Evolutionary conservation across 2,113 vertebrate genomes (phyloP), one percentile per base, ranked within the genome.

Genomic region (Podarcis raffonei): DNA sequence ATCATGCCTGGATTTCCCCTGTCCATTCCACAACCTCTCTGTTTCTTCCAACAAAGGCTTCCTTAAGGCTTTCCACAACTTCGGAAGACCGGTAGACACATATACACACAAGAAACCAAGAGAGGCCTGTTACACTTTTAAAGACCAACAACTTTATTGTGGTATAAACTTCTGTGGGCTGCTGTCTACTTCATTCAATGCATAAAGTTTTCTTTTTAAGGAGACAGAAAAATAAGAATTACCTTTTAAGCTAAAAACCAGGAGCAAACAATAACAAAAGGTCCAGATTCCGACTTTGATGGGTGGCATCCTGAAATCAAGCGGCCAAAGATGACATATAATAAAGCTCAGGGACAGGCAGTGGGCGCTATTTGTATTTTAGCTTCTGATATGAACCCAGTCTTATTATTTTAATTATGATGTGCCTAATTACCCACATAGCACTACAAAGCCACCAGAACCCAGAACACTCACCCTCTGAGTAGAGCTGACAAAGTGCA

Each of bases 361-460:
- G 13, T 23, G 62, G 13, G 83, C 8, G 42, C 62, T 42, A 65
- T 32, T 48, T 12, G 32, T 84, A 84, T 84, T 79, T 89, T 57
- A 84, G 81, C 20, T 57, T 37, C 62, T 22, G 15, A 65, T 30
- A 69, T 37, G 65, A 78, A 89, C 65, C 32, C 11, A 23, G 75
- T 12, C 68, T 42, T 71, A 77, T 86, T 42, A 85, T 74, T 81
- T 48, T 74, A 77, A 74, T 74, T 48, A 53, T 69, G 74, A 72
- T 74, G 78, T 59, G 78, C 78, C 71, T 89, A 84, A 89, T 84
- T 79, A 84, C 32, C 42, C 20, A 57, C 23, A 79, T 27, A 16
- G 57, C 57, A 42, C 76, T 74, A n/a, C 37, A 79, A 77, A 37
- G 18, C 30, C 23, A 89, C 32, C 20, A 74, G 66, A 71, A 74